Evolutionary conservation across 2,888 invertebrate genomes (phyloP), one percentile per base, ranked within the genome.

Genomic region (Cistogaster globosa): DNA sequence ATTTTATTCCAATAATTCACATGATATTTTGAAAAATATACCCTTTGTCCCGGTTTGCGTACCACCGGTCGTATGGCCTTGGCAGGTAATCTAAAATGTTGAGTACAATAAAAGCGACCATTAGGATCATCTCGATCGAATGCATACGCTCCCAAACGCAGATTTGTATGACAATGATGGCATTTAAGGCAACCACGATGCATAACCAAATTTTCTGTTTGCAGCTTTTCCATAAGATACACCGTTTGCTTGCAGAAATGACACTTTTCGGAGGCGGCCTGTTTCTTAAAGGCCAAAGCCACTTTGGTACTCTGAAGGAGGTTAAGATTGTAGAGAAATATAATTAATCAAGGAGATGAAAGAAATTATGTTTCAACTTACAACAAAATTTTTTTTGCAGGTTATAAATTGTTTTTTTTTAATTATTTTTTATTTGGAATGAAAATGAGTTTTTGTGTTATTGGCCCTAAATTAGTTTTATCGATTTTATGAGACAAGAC

Each of bases 121-220:
- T 94, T 94, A 26, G 94, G 94, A 86, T 95, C 95, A 87, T 96
- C 95, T 20, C 95, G 93, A 91, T 96, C 96, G 89, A 95, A 96
- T 58, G 95, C 94, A 90, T 96, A 96, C 81, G 95, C 96, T 62
- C 95, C 95, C 62, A 98, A 95, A 63, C 98, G 94, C 62, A 99
- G 94, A 83, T 96, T 96, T 6, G 96, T 95, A 89, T 96, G 96
- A 93, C 98, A 99, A 91, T 97, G 97, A 92, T 98, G 97, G 93
- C 99, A 99, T 86, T 97, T 96, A 93, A 99, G 97, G 93, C 99
- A 99, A 60, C 96, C 96, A 80, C 98, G 95, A 93, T 99, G 98
- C 92, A 98, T 95, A 90, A 97, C 97, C 89, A 97, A 94, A 18
- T 98, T 98, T 93, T 97, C 97, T 4, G 98, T 97, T 62, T 95